Evolutionary conservation across 1,140 invertebrate genomes (phyloP), one percentile per base, ranked within the genome.

Genomic region (Euborellia annulipes): DNA sequence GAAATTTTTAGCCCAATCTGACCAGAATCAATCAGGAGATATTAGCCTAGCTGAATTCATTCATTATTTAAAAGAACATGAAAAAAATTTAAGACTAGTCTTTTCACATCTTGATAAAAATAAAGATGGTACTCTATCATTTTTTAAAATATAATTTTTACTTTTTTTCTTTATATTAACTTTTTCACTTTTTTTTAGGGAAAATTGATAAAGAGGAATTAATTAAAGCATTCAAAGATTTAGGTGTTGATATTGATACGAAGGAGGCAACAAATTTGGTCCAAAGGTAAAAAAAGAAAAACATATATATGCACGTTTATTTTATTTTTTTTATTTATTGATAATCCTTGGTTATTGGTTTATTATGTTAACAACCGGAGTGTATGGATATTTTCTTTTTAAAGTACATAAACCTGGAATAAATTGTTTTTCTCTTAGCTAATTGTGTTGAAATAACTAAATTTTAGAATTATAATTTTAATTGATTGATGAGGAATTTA

Each of bases 101-200:
- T 95, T 95, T 65, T 79, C 80, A 27, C 77, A 86, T 57, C 67
- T 96, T 53, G 91, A 96, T 65, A 86, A 82, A 63, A 95, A 96
- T 67, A 75, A 78, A 66, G 91, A 96, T 78, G 91, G 90, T 88
- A 71, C n/a, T n/a, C n/a, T n/a, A 71, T 27, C 23, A 27, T 11
- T 27, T 27, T 27, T 27, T 27, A 6, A 27, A 11, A 27, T 27
- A 27, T 27, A 27, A 27, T 27, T n/a, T n/a, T n/a, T n/a, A n/a
- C n/a, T n/a, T n/a, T 3, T 17, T 6, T 4, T 40, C 3, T 3
- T 17, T 40, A 17, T 17, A 19, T 19, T 2, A 17, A 17, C 6
- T 3, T 27, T 27, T 27, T 27, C 23, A 27, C 4, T 27, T 27
- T 47, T 46, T 68, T 71, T 18, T 61, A 86, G 83, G 83, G 46